Evolutionary conservation across 1,140 invertebrate genomes (phyloP).

Genomic region (Cydia fagiglandana): DNA sequence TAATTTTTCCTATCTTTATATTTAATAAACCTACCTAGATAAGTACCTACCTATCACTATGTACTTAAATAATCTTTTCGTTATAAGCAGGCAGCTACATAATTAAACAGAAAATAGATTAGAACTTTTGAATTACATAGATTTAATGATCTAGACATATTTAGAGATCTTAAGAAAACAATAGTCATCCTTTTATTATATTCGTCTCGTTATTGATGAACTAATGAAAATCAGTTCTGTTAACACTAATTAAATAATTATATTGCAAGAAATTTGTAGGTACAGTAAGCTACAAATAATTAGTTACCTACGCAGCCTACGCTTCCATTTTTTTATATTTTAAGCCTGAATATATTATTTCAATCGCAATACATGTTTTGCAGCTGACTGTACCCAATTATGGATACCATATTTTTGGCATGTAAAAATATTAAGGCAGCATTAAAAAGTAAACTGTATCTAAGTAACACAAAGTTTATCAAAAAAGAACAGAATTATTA

Average conservation of each 20-base stretch:
- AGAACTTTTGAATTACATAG: background rate
- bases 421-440: background rate
- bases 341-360: background rate
- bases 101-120: background rate
- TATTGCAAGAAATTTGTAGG: background rate
- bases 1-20: too few species aligned
- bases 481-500: background rate
- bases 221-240: background rate
- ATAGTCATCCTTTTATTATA: background rate
- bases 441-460: background rate
- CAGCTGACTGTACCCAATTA: background rate
- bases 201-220: background rate
- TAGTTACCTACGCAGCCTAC: too few species aligned
- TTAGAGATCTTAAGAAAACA: background rate
- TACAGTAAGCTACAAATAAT: background rate
- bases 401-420: constrained; percentile 11
- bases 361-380: background rate
- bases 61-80: too few species aligned
- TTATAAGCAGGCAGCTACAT: background rate
- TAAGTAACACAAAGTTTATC: background rate
- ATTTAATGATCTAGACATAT: background rate
- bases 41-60: too few species aligned
- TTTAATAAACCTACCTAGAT: too few species aligned
- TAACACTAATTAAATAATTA: background rate
- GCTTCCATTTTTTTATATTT: too few species aligned